Percentiles rank a stretch among this genome's conserved stretches.
Conservation (phyloP, 2,113 vertebrate genomes). For the Puntigrus tetrazona region DNA sequence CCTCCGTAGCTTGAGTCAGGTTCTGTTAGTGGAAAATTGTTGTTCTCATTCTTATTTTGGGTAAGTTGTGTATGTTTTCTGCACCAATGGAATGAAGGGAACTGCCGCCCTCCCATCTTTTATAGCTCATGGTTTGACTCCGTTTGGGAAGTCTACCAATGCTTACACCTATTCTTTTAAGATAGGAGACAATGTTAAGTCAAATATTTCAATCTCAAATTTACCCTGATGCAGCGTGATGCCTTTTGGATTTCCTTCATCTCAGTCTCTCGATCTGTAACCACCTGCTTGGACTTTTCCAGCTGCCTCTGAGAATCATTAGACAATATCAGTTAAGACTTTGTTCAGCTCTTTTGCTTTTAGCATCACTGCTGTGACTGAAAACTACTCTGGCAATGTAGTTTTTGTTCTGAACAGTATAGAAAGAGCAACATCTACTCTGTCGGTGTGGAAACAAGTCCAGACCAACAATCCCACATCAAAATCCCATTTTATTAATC, state of each 20-base stretch:
- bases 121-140: neutral
- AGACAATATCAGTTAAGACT: neutral
- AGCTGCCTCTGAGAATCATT: conserved; percentile 16
- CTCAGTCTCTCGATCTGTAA: conserved; percentile 10
- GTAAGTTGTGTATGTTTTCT: neutral
- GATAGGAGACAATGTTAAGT: neutral
- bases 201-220: neutral
- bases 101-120: neutral
- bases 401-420: too few relatives aligned
- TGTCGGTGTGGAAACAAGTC: neutral
- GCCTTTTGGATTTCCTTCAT: conserved; percentile 14
- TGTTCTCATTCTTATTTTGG: neutral
- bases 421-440: neutral
- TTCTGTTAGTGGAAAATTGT: conserved; percentile 12
- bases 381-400: too few relatives aligned
- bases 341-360: too few relatives aligned
- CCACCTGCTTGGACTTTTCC: neutral
- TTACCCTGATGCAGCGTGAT: conserved; percentile 7
- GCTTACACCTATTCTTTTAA: neutral
- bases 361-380: too few relatives aligned
- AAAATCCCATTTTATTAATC: neutral
- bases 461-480: neutral
- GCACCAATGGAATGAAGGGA: neutral
- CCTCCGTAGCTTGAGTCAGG: conserved; percentile 15
- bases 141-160: neutral